Evolutionary conservation across 1,140 invertebrate genomes (phyloP).

Genomic region (Drosophila lacteicornis): DNA sequence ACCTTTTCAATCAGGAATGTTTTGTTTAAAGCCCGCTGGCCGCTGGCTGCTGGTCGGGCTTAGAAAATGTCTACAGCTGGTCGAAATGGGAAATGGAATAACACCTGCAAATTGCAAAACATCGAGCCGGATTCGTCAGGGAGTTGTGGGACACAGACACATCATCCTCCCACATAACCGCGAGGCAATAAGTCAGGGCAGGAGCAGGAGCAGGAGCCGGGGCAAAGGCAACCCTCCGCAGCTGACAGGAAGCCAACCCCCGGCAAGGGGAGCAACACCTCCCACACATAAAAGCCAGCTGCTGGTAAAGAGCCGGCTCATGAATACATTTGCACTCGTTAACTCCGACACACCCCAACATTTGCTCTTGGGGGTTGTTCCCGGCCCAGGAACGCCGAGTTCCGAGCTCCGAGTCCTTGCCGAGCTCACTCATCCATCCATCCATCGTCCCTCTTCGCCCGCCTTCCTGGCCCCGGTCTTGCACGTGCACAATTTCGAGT

Average conservation of each 20-base stretch:
- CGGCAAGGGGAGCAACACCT: constrained; percentile 32
- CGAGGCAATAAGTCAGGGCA: constrained; percentile 70
- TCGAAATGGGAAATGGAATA: constrained; percentile 49
- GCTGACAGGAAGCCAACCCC: constrained; percentile 70
- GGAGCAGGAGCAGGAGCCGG: constrained; percentile 6
- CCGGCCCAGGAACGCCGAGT: background rate
- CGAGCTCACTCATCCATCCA: constrained; percentile 33
- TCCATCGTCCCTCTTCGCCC: background rate
- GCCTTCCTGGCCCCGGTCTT: constrained; percentile 46
- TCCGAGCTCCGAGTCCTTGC: constrained; percentile 2
- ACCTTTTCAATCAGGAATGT: constrained; percentile 31
- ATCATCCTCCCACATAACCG: constrained; percentile 28
- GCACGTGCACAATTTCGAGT: constrained; percentile 82
- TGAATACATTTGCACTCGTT: constrained; percentile 84
- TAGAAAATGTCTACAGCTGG: constrained; percentile 69
- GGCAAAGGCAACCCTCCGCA: constrained; percentile 36
- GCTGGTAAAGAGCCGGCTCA: constrained; percentile 76
- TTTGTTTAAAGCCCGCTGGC: constrained; percentile 1
- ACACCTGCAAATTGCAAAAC: constrained; percentile 83
- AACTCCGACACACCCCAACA: constrained; percentile 72
- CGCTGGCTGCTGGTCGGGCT: background rate
- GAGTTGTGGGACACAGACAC: constrained; percentile 16
- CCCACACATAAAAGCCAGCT: constrained; percentile 39
- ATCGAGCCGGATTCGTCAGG: constrained; percentile 65
- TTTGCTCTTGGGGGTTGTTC: constrained; percentile 57